phyloP scores from a whole-genome alignment of 2,888 invertebrate genomes.

The Calliopum simillimum region DNA sequence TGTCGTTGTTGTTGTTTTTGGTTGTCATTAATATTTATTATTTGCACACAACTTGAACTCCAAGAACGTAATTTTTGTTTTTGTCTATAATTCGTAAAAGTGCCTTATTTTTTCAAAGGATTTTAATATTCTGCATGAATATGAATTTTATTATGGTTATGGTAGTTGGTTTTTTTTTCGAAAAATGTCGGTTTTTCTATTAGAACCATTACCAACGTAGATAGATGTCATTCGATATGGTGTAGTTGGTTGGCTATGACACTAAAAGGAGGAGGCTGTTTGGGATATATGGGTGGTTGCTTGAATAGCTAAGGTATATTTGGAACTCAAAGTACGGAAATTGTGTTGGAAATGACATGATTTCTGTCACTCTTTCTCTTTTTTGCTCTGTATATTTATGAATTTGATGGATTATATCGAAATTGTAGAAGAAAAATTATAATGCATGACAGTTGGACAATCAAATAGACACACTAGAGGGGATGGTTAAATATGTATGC shows the following conservation, averaged over 20 bases:
- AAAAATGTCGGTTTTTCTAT: constrained; percentile 41
- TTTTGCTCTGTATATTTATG: constrained; percentile 2
- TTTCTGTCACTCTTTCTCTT: not conserved
- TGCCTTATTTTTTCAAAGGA: constrained; percentile 24
- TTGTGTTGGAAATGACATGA: constrained; percentile 23
- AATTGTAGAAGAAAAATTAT: constrained; percentile 36
- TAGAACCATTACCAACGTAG: constrained; percentile 42
- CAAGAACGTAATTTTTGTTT: not conserved
- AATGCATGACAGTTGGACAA: constrained; percentile 1
- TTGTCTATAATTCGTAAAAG: constrained; percentile 4
- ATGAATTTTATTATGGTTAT: constrained; percentile 18
- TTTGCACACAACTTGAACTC: constrained; percentile 40
- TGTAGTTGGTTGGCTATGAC: not conserved
- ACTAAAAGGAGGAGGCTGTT: too few relatives aligned
- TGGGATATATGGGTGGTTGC: constrained; percentile 30
- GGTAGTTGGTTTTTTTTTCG: constrained; percentile 22
- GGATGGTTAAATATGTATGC: constrained; percentile 1
- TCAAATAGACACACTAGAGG: constrained; percentile 24
- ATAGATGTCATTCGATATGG: constrained; percentile 43
- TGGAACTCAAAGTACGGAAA: constrained; percentile 6
- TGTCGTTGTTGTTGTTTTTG: constrained; percentile 22
- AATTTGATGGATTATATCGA: constrained; percentile 41
- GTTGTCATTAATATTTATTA: constrained; percentile 45
- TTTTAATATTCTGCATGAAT: constrained; percentile 43
- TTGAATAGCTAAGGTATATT: constrained; percentile 42